Percentiles rank a stretch among this genome's conserved stretches.
These are phyloP conservation scores for Zaprionus ghesquierei DNA, from an alignment of 1,140 invertebrate genomes.

Conservation along the genomic window DNA sequence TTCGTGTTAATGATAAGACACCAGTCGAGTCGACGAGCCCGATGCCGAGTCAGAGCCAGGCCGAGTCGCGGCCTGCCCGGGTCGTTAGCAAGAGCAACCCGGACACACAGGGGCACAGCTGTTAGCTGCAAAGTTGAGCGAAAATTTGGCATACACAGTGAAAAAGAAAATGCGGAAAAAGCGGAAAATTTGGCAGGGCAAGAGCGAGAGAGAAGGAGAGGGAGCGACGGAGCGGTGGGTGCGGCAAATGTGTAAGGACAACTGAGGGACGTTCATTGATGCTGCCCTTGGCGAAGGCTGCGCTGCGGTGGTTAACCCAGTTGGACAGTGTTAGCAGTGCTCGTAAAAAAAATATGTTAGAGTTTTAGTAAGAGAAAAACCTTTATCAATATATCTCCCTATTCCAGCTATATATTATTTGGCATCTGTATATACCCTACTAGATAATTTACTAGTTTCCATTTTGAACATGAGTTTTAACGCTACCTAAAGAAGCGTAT, in stretches of 20 bases:
- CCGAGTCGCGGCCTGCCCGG: constrained; percentile 2
- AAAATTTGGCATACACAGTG: constrained; percentile 66
- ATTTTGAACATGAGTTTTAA: neutral
- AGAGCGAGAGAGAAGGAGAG: neutral
- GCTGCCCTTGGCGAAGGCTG: constrained; percentile 11
- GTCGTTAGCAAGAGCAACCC: constrained; percentile 14
- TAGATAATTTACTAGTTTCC: neutral
- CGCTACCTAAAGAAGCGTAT: neutral
- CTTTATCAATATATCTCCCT: neutral
- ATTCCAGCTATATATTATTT: neutral
- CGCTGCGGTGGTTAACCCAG: neutral
- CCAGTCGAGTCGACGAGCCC: constrained; percentile 31
- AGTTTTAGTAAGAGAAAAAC: neutral
- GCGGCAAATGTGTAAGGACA: constrained; percentile 39
- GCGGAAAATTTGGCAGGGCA: constrained; percentile 7
- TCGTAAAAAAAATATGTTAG: neutral
- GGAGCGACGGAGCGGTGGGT: neutral
- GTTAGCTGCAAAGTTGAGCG: constrained; percentile 56
- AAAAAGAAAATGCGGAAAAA: too few relatives aligned
- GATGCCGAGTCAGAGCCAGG: neutral
- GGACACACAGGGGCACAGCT: constrained; percentile 50
- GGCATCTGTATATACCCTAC: neutral
- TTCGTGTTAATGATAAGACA: constrained; percentile 67
- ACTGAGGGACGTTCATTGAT: constrained; percentile 46
- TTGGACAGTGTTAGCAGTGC: too few relatives aligned